phyloP scores from a whole-genome alignment of 2,797 vertebrate species.

The Megalops cyprinoides region DNA sequence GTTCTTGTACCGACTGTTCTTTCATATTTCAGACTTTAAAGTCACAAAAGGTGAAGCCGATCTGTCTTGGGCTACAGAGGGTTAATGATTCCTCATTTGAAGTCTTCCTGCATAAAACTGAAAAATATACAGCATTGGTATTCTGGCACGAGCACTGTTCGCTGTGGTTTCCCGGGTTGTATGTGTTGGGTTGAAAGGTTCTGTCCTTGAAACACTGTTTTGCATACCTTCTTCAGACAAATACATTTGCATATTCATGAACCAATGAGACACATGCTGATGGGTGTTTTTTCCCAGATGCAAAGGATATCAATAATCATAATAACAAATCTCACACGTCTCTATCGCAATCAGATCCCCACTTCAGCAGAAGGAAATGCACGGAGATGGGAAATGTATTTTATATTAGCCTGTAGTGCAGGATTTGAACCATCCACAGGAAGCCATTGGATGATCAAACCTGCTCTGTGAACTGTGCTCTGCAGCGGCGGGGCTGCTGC shows the following conservation, averaged over 20 bases:
- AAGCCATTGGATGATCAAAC: constrained; percentile 10
- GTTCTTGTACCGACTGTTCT: no score
- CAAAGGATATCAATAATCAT: no score
- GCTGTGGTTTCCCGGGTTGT: not conserved
- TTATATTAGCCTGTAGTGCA: no score
- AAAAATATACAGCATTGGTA: not conserved
- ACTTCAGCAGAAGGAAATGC: no score
- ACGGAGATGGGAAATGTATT: no score
- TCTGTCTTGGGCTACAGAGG: no score
- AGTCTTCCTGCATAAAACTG: not conserved
- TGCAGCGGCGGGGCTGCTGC: not conserved
- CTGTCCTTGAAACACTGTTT: constrained; percentile 9
- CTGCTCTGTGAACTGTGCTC: not conserved
- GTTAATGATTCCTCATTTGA: not conserved
- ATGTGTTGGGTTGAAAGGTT: not conserved
- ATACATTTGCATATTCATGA: constrained; percentile 71
- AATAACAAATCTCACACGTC: no score
- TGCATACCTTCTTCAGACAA: constrained; percentile 33
- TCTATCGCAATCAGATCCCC: no score
- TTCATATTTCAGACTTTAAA: not conserved
- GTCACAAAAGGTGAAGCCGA: not conserved
- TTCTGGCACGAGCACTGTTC: not conserved
- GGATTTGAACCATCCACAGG: not conserved
- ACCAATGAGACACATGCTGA: not conserved
- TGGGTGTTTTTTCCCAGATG: not conserved